Evolutionary conservation across 2,113 vertebrate species (phyloP).

Genomic region (Anser cygnoides): DNA sequence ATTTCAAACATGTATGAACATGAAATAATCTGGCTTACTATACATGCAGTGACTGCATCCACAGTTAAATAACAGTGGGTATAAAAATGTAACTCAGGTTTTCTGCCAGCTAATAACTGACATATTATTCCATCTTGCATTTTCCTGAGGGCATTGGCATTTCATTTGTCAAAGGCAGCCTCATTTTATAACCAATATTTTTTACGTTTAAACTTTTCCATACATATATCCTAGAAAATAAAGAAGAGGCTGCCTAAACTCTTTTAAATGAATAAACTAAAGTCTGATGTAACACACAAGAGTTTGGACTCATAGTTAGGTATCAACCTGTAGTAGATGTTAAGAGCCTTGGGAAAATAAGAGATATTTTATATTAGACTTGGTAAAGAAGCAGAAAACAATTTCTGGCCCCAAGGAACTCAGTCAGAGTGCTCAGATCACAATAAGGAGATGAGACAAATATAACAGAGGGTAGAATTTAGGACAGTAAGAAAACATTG

Average conservation of each 20-base stretch:
- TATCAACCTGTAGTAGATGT: background rate
- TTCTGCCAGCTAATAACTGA: conserved; percentile 32
- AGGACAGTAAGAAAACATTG: background rate
- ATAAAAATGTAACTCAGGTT: background rate
- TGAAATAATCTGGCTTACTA: background rate
- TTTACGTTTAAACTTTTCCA: background rate
- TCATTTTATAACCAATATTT: background rate
- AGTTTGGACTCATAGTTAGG: background rate
- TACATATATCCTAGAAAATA: background rate
- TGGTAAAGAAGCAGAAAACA: background rate
- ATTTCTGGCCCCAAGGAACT: background rate
- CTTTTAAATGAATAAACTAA: background rate
- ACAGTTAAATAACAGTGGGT: background rate
- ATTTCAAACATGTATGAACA: conserved; percentile 18
- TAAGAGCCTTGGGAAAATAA: background rate
- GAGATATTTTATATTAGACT: background rate
- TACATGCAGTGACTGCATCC: background rate
- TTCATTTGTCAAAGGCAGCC: background rate
- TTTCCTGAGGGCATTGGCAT: conserved; percentile 3
- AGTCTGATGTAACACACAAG: background rate
- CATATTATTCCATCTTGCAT: background rate
- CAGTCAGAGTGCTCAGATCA: background rate
- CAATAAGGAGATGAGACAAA: background rate
- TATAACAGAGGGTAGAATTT: background rate
- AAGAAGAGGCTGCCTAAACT: background rate